Percentiles rank a stretch among this genome's conserved stretches.
phyloP scores from a whole-genome alignment of 2,888 invertebrate genomes.

The Nemotelus nigrinus region DNA sequence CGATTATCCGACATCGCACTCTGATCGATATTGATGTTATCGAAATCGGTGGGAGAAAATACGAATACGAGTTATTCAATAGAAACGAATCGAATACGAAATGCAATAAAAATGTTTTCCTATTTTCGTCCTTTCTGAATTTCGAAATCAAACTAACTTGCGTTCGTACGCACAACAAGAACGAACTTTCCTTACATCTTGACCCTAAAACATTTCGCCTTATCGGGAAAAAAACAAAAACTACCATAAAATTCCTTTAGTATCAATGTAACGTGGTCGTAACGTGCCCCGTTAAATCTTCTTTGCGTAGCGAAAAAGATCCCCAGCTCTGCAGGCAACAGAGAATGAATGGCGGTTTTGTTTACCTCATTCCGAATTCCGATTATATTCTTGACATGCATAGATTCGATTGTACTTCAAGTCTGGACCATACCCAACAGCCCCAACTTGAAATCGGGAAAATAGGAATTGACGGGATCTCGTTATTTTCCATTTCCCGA shows the following conservation, averaged over 20 bases:
- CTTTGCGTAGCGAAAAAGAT: no score
- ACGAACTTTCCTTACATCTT: constrained; percentile 1
- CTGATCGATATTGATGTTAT: no score
- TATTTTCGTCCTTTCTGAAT: background rate
- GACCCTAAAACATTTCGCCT: background rate
- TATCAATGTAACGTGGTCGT: background rate
- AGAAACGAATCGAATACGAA: constrained; percentile 30
- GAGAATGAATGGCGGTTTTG: no score
- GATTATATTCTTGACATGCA: constrained; percentile 25
- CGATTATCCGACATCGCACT: background rate
- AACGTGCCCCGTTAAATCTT: no score
- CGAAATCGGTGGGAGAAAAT: background rate
- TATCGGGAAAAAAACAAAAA: background rate
- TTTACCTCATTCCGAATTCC: background rate
- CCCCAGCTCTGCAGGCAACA: no score
- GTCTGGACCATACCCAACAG: background rate
- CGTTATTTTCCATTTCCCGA: constrained; percentile 26
- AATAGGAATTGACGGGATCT: background rate
- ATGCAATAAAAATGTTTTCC: constrained; percentile 36
- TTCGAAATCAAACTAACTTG: background rate
- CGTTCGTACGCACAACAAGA: background rate
- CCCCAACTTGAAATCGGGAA: background rate
- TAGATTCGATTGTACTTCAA: constrained; percentile 9
- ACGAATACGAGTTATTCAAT: background rate
- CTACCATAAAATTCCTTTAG: background rate